Base-by-base conservation (phyloP, 2,797 vertebrate species). In the Cetoscarus ocellatus region DNA sequence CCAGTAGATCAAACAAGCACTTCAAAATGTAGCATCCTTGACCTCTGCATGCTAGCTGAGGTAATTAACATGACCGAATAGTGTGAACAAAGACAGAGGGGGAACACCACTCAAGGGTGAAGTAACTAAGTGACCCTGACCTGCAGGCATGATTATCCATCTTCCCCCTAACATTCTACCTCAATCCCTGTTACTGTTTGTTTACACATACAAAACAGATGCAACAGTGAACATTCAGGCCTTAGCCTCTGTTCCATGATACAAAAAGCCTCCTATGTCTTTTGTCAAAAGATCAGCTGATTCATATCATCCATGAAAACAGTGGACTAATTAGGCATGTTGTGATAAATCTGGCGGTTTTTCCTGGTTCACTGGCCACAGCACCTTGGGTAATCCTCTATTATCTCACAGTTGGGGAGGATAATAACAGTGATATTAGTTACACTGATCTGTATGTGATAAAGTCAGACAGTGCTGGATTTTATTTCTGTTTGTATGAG, bases 341-440 rank as follows among this genome's bases (percentile, higher is more conserved):
- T 80, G 76, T 82, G 75, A 79, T 75, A 80, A 86, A 89, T 87
- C 77, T 54, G 77, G 48, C 58, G 13, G 58, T 69, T 85, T 86
- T 75, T 76, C 62, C 64, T 73, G 86, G 87, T 89, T 92, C 82
- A 88, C 79, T 84, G 81, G 74, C 71, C 79, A 75, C 81, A 75
- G 77, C 86, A 83, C 82, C 87, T 86, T 78, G 82, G 40, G 42
- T 88, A 82, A 88, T 90, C 91, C 79, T 56, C 75, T 27, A 76
- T 87, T 92, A 90, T 92, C 85, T 61, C 86, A 77, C 79, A 74
- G 82, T 84, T 70, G 75, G 87, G 73, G 61, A 76, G 80, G 17
- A 9, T 92, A 91, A 92, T 92, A 91, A 90, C 77, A 67, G 36
- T 72, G 85, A 87, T 91, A 91, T 90, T 88, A 86, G 79, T 87